phyloP scores from a whole-genome alignment of 2,797 vertebrate genomes.

The Novumbra hubbsi region DNA sequence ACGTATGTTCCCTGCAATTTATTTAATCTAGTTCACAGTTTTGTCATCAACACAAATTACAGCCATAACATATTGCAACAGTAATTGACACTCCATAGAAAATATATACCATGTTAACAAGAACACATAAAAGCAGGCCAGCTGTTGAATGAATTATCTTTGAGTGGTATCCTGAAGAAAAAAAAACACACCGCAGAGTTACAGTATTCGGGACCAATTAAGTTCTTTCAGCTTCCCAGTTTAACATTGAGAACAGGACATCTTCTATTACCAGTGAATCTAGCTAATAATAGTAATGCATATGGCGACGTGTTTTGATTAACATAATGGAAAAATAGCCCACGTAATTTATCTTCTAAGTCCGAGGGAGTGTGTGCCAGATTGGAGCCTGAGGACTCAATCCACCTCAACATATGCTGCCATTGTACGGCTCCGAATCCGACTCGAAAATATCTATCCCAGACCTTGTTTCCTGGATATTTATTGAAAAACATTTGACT shows the following conservation, averaged over 20 bases:
- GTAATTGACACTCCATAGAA: slow-evolving; percentile 68
- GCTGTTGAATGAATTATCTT: slow-evolving; percentile 70
- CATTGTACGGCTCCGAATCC: slow-evolving; percentile 66
- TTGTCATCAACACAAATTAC: slow-evolving; percentile 56
- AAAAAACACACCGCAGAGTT: slow-evolving; percentile 60
- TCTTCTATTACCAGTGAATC: slow-evolving; percentile 60
- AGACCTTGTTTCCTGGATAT: slow-evolving; percentile 73
- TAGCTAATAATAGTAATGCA: slow-evolving; percentile 75
- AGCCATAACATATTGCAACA: slow-evolving; percentile 59
- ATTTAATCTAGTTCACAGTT: slow-evolving; percentile 47
- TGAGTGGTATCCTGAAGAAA: slow-evolving; percentile 58
- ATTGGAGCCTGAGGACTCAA: slow-evolving; percentile 80
- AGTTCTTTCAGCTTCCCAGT: slow-evolving; percentile 55
- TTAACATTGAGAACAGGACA: slow-evolving; percentile 69
- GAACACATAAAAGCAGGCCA: slow-evolving; percentile 67
- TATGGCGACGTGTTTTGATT: slow-evolving; percentile 75
- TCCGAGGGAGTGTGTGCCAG: slow-evolving; percentile 74
- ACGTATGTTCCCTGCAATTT: slow-evolving; percentile 11
- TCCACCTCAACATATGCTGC: slow-evolving; percentile 80
- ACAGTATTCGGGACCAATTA: slow-evolving; percentile 66
- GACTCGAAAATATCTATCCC: slow-evolving; percentile 52
- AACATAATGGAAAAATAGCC: slow-evolving; percentile 78
- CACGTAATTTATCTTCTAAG: slow-evolving; percentile 77
- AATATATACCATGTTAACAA: slow-evolving; percentile 76
- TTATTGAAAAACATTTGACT: slow-evolving; percentile 79